Evolutionary conservation across 2,113 vertebrate species (phyloP), one percentile per base, ranked within the genome.

Genomic region (Chionis minor): DNA sequence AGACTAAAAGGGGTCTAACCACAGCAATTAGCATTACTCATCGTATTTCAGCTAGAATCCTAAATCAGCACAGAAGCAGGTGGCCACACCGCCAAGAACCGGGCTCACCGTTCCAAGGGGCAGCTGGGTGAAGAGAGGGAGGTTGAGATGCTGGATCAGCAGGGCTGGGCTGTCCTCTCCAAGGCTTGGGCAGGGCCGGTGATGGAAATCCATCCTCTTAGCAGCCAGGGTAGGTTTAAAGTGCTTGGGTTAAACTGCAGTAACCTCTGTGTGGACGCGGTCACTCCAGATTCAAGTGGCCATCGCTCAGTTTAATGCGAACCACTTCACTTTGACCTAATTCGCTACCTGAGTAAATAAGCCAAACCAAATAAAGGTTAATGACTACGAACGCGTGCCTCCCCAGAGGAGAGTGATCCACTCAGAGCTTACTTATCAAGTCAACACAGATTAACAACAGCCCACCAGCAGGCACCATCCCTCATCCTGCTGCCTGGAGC

Each of bases 321-420:
- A 30, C 56, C 84, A 33, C 90, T 96, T 47, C 73, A 91, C 1
- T 30, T 14, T 55, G 81, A 85, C 90, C 78, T 91, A 77, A 91
- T 81, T 86, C 1, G 0, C 83, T 84, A 81, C 79, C 86, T 61
- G 81, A 94, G 90, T 96, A 97, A 95, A 95, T 91, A 95, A 92
- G 15, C 44, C 71, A 81, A 81, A 85, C 26, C 58, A 95, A 96
- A 95, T 94, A 80, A 96, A 97, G 66, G 93, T 90, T 88, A 94
- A 89, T 93, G 87, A 75, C 74, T 82, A 59, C 3, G 26, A 74
- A 85, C 5, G 2, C 94, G 93, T 45, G 73, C 35, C 56, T 88
- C 40, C 73, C 78, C 66, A 96, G 91, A 96, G 62, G 27, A 87
- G 38, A 85, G 47, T 3, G 54, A 80, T 90, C 81, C 79, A 65